Evolutionary conservation across 1,140 invertebrate genomes (phyloP).

Genomic region (Zelostemma sp.): DNA sequence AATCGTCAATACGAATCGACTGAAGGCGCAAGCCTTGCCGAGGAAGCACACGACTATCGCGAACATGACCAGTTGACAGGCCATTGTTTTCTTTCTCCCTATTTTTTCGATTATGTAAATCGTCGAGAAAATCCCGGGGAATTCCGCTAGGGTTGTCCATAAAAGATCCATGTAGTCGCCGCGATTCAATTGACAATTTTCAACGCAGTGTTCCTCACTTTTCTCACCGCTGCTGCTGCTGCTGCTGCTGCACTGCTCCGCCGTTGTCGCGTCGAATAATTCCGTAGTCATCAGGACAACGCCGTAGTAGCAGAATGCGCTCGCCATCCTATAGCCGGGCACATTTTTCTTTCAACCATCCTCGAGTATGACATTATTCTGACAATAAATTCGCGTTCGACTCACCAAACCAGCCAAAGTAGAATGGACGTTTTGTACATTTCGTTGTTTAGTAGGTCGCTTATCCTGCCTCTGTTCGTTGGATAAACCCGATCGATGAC

Average conservation of each 20-base stretch:
- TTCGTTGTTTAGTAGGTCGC: conserved; percentile 84
- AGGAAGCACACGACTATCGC: conserved; percentile 85
- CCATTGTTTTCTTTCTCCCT: conserved; percentile 94
- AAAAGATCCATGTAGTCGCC: conserved; percentile 93
- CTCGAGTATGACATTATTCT: too few species aligned
- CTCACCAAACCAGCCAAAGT: conserved; percentile 94
- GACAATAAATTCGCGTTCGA: too few species aligned
- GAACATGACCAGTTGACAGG: conserved; percentile 91
- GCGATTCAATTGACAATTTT: conserved; percentile 80
- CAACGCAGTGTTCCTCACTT: conserved; percentile 61
- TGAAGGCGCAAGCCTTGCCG: conserved; percentile 71
- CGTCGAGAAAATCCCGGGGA: conserved; percentile 94
- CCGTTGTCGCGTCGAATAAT: conserved; percentile 81
- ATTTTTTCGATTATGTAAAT: conserved; percentile 92
- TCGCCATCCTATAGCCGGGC: conserved; percentile 85
- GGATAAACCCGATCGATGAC: conserved; percentile 80
- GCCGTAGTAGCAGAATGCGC: conserved; percentile 97
- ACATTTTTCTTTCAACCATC: too few species aligned
- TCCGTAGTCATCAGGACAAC: conserved; percentile 96
- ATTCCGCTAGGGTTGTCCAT: conserved; percentile 96
- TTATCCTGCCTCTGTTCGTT: conserved; percentile 78
- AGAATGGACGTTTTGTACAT: conserved; percentile 86
- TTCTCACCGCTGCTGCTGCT: too few species aligned
- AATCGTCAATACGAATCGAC: conserved; percentile 83
- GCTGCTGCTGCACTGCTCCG: conserved; percentile 66